Conservation (phyloP, 2,888 invertebrate species). For the Neuroscelio doddi region DNA sequence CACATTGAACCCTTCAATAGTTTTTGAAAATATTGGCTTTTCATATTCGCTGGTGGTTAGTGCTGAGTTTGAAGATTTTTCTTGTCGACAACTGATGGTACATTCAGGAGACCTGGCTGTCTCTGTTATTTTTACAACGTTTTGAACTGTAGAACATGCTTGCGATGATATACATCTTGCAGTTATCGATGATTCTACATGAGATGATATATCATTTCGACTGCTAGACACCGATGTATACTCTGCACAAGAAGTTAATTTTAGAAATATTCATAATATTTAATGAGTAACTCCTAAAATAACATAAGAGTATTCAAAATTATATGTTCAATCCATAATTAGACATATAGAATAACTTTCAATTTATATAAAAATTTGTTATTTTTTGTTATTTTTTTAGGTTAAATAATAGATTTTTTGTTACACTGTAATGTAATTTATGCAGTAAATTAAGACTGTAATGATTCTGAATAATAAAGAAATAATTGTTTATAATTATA, state of each 20-base stretch:
- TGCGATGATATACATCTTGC: constrained; percentile 50
- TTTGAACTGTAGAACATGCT: constrained; percentile 52
- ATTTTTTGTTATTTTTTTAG: too few relatives aligned
- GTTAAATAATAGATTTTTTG: too few relatives aligned
- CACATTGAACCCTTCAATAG: constrained; percentile 83
- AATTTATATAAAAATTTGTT: too few relatives aligned
- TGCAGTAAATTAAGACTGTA: too few relatives aligned
- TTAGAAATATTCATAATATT: constrained; percentile 10
- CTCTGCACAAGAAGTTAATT: constrained; percentile 54
- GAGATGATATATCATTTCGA: constrained; percentile 66
- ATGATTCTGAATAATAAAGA: neutral
- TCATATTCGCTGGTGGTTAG: constrained; percentile 72
- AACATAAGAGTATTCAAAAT: too few relatives aligned
- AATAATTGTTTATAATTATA: too few relatives aligned
- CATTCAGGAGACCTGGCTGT: constrained; percentile 55
- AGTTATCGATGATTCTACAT: constrained; percentile 60
- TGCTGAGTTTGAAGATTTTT: constrained; percentile 53
- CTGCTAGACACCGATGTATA: constrained; percentile 69
- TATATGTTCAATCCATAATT: too few relatives aligned
- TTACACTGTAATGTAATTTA: too few relatives aligned
- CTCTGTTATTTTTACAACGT: constrained; percentile 56
- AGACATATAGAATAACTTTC: too few relatives aligned
- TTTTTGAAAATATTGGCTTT: constrained; percentile 82
- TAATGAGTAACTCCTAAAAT: neutral
- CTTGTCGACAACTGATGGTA: constrained; percentile 44